Evolutionary conservation across 2,797 vertebrate species (phyloP).

Genomic region (Lutjanus campechanus): DNA sequence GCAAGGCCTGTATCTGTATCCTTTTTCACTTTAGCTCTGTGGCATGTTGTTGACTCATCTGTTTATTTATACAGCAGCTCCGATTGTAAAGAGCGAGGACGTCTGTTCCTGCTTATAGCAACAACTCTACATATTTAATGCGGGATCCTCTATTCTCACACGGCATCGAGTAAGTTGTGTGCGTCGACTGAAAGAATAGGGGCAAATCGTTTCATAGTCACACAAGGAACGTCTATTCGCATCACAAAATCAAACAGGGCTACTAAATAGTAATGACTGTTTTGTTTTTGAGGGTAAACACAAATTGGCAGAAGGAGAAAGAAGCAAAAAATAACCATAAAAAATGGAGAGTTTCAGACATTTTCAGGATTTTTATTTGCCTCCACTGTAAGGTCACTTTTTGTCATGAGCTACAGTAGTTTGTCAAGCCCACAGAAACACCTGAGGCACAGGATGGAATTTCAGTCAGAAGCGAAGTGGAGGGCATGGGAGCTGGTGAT

Average conservation of each 20-base stretch:
- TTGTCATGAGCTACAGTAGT: constrained; percentile 29
- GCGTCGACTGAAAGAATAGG: constrained; percentile 49
- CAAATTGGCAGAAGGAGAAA: constrained; percentile 18
- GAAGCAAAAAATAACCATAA: neutral
- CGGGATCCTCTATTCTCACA: constrained; percentile 43
- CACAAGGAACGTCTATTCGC: constrained; percentile 28
- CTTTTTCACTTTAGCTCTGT: constrained; percentile 35
- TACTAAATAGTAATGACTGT: constrained; percentile 32
- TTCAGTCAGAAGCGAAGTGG: constrained; percentile 27
- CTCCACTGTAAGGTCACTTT: constrained; percentile 43
- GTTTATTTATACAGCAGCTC: constrained; percentile 67
- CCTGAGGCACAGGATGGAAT: constrained; percentile 50
- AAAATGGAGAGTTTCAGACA: constrained; percentile 15
- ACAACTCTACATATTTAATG: constrained; percentile 73
- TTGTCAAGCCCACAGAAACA: constrained; percentile 51
- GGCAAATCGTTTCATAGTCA: constrained; percentile 43
- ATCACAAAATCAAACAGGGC: constrained; percentile 32
- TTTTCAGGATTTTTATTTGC: constrained; percentile 6
- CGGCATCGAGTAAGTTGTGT: constrained; percentile 21
- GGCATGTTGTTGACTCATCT: constrained; percentile 53
- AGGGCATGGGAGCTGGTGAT: constrained; percentile 50
- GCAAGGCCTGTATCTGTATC: constrained; percentile 35
- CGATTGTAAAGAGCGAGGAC: constrained; percentile 53
- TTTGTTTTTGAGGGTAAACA: constrained; percentile 43
- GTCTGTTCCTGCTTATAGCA: constrained; percentile 63